These are phyloP conservation scores for Lampropteryx suffumata DNA, from an alignment of 2,888 invertebrate species.

Conservation along the genomic window DNA sequence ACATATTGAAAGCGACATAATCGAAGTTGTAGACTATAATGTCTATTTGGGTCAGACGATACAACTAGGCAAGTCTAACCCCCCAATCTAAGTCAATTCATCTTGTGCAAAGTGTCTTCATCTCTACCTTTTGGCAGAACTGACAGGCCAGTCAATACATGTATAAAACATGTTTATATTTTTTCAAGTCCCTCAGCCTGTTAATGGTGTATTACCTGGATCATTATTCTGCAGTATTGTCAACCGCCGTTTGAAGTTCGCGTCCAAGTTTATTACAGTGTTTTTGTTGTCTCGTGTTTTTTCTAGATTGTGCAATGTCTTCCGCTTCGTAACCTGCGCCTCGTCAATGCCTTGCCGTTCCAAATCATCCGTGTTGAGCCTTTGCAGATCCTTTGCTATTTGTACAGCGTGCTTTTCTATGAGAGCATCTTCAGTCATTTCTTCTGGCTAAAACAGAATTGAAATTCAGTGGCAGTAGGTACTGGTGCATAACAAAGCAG, in stretches of 20 bases:
- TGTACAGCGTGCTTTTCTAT: slow-evolving; percentile 94
- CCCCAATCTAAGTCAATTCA: too few relatives aligned
- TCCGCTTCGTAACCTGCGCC: slow-evolving; percentile 89
- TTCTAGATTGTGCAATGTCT: slow-evolving; percentile 94
- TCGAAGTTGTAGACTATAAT: too few relatives aligned
- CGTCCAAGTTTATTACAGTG: slow-evolving; percentile 94
- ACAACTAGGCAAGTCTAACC: too few relatives aligned
- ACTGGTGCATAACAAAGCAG: too few relatives aligned
- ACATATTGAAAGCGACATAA: too few relatives aligned
- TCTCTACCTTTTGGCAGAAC: too few relatives aligned
- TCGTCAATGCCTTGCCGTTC: slow-evolving; percentile 88
- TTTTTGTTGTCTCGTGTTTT: slow-evolving; percentile 90
- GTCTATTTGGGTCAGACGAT: too few relatives aligned
- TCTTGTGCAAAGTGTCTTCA: too few relatives aligned
- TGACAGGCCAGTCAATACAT: too few relatives aligned
- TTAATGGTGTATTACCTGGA: slow-evolving; percentile 58
- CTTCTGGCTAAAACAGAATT: slow-evolving; percentile 82
- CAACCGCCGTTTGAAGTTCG: slow-evolving; percentile 95
- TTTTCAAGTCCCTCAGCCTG: too few relatives aligned
- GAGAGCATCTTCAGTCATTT: slow-evolving; percentile 91
- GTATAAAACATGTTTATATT: too few relatives aligned
- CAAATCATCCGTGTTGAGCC: slow-evolving; percentile 91
- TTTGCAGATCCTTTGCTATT: slow-evolving; percentile 94
- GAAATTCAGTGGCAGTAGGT: too few relatives aligned
- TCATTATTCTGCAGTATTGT: slow-evolving; percentile 90